Evolutionary conservation across 2,797 vertebrate genomes (phyloP).

Genomic region (Leucoraja ocellata): DNA sequence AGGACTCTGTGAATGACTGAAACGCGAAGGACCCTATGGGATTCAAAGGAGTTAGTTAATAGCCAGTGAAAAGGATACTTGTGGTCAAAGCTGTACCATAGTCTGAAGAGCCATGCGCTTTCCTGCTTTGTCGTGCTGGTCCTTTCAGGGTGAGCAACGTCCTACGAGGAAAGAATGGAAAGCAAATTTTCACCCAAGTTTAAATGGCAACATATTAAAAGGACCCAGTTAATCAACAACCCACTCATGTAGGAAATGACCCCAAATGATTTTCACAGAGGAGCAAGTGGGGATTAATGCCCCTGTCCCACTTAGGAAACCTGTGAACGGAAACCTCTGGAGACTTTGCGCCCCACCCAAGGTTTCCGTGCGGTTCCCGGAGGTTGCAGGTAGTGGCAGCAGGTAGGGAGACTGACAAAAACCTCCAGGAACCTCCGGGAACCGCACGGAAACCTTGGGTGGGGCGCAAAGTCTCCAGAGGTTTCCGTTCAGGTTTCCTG

Average conservation of each 20-base stretch:
- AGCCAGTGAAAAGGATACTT: constrained; percentile 85
- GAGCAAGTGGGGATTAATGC: not conserved
- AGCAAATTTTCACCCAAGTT: not conserved
- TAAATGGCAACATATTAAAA: not conserved
- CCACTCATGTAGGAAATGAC: not conserved
- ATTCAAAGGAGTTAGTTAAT: not conserved
- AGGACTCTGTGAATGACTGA: not conserved
- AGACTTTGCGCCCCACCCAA: too few relatives aligned
- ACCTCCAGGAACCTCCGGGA: too few relatives aligned
- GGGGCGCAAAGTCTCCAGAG: too few relatives aligned
- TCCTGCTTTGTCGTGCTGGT: constrained; percentile 86
- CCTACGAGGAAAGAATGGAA: constrained; percentile 56
- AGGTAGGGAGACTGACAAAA: too few relatives aligned
- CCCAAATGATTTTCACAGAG: not conserved
- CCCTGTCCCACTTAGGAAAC: too few relatives aligned
- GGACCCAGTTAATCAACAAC: too few relatives aligned
- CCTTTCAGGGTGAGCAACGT: constrained; percentile 66
- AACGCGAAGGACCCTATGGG: not conserved
- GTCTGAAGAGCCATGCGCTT: constrained; percentile 91
- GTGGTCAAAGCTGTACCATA: constrained; percentile 97
- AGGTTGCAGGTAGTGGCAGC: too few relatives aligned
- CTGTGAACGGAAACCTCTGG: too few relatives aligned
- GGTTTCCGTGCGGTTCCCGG: too few relatives aligned
- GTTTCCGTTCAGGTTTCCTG: too few relatives aligned
- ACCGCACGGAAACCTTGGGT: too few relatives aligned